Base-by-base conservation (phyloP, 2,113 vertebrate genomes). In the Felis chaus region DNA sequence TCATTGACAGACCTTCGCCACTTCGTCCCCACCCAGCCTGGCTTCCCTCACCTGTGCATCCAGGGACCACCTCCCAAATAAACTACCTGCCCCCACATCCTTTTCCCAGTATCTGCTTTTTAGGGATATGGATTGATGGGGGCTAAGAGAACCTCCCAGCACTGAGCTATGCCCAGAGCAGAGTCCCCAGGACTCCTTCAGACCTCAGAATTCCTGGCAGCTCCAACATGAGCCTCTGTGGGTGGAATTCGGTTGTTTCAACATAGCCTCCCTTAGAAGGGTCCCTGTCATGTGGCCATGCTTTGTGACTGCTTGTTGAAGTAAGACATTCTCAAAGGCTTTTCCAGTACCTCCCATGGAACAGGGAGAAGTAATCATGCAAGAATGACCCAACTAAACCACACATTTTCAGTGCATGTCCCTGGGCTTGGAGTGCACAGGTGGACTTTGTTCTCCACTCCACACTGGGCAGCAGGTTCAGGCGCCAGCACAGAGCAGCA, bases 151-250 rank as follows among this genome's bases (percentile, higher is more conserved):
- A 53, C 12, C 31, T 8, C 23, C 7, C 3, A 57, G 33, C 29
- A 13, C 36, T 7, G 3, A 4, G 4, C 13, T 71, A 1, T 2
- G 29, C 13, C 7, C 36, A 29, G 29, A 74, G n/a, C 27, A 82
- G 36, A 18, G 4, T 4, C 11, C 19, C 0, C 8, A 0, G 7
- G 19, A 7, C 23, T 63, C 66, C 15, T 41, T 45, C 25, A 27
- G 5, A 23, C 29, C 36, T 63, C 13, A 1, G 1, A 12, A 11
- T 6, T 53, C 63, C 80, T 55, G 7, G 36, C 1, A 3, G 19
- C 36, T 65, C 9, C 3, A 0, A n/a, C 0, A 0, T 21, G 29
- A 74, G 50, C 11, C 41, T 48, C 50, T 19, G 8, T 4, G 5
- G n/a, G 4, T 8, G 21, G 53, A 7, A 4, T 39, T 66, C 39